Conservation (phyloP, 2,888 invertebrate species). For the Allacma fusca region DNA sequence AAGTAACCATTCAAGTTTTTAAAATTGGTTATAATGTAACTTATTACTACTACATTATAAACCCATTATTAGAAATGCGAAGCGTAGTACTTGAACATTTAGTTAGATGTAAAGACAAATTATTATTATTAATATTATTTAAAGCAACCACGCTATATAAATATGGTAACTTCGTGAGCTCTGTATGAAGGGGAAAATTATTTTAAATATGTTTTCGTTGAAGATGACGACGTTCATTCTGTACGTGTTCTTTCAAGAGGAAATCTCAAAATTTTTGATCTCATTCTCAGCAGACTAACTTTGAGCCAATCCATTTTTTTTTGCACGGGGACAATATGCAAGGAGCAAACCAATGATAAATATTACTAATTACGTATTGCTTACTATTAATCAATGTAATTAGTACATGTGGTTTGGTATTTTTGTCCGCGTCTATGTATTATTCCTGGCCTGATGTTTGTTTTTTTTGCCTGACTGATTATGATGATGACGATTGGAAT, state of each 20-base stretch:
- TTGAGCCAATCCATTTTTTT: slow-evolving; percentile 21
- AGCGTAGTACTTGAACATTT: background rate
- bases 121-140: too few species aligned
- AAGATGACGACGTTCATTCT: slow-evolving; percentile 31
- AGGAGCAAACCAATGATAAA: too few species aligned
- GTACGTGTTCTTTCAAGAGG: slow-evolving; percentile 41
- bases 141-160: slow-evolving; percentile 16
- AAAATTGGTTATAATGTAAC: too few species aligned
- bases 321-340: slow-evolving; percentile 31
- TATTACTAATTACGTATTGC: too few species aligned
- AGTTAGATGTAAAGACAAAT: slow-evolving; percentile 18
- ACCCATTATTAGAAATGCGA: too few species aligned
- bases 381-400: too few species aligned
- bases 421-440: slow-evolving; percentile 9
- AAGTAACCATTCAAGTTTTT: too few species aligned
- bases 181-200: background rate
- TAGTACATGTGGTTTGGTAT: too few species aligned
- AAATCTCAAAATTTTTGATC: slow-evolving; percentile 43
- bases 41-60: too few species aligned
- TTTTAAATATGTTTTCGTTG: slow-evolving; percentile 18
- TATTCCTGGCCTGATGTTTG: slow-evolving; percentile 23
- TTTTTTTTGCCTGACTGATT: slow-evolving; percentile 41
- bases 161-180: slow-evolving; percentile 21
- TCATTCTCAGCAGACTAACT: slow-evolving; percentile 42
- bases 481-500: slow-evolving; percentile 36